Percentiles rank a stretch among this genome's conserved stretches.
These are phyloP conservation scores for Calliopum simillimum DNA, from an alignment of 2,888 invertebrate species.

Conservation along the genomic window DNA sequence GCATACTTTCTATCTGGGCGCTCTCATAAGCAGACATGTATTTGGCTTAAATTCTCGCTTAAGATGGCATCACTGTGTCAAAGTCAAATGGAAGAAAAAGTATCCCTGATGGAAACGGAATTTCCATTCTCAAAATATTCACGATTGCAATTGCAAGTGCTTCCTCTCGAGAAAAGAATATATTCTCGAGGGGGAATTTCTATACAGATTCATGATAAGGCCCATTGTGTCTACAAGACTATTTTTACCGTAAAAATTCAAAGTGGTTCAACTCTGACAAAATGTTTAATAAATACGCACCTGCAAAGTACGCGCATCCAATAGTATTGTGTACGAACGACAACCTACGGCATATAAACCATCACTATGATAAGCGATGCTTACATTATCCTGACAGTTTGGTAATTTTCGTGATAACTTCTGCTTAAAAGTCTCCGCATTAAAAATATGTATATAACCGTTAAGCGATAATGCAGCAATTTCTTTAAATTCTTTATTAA, in stretches of 20 bases:
- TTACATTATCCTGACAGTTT: conserved; percentile 92
- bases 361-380: conserved; percentile 86
- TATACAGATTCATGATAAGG: no score
- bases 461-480: conserved; percentile 92
- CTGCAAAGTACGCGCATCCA: conserved; percentile 90
- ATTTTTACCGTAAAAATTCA: neutral
- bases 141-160: no score
- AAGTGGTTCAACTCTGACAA: neutral
- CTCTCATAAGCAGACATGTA: no score
- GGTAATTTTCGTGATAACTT: conserved; percentile 88
- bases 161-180: no score
- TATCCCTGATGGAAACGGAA: no score
- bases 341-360: conserved; percentile 95
- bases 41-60: no score
- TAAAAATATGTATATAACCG: conserved; percentile 95
- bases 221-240: no score
- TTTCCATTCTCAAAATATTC: no score
- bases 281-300: conserved; percentile 58
- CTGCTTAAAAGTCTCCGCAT: conserved; percentile 88
- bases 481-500: conserved; percentile 87
- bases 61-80: no score
- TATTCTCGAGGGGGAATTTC: no score
- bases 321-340: conserved; percentile 88
- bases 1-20: no score
- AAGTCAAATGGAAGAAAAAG: no score